Percentiles rank a stretch among this genome's conserved stretches.
Conservation (phyloP, 2,888 invertebrate species). For the Seira ritae region DNA sequence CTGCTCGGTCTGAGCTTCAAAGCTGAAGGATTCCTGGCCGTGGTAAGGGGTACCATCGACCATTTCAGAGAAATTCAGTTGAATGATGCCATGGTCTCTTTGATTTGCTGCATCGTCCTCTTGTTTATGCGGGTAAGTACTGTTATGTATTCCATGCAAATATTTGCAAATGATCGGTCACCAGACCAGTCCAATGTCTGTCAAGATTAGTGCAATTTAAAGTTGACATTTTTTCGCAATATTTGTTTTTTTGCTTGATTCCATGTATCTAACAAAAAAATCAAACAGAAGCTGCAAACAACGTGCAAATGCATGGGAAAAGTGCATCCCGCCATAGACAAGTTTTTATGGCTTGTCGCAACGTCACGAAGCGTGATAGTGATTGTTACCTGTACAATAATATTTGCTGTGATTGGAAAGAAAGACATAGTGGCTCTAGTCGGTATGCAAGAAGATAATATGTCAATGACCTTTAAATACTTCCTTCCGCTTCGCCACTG, state of each 20-base stretch:
- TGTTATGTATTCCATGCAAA: conserved; percentile 32
- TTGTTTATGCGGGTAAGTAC: conserved; percentile 44
- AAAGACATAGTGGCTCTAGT: conserved; percentile 53
- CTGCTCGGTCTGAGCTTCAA: conserved; percentile 85
- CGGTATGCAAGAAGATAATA: conserved; percentile 78
- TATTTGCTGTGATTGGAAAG: conserved; percentile 75
- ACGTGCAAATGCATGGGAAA: conserved; percentile 55
- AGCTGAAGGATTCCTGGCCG: conserved; percentile 86
- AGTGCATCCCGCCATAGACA: conserved; percentile 75
- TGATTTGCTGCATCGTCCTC: conserved; percentile 75
- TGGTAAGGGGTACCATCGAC: conserved; percentile 82
- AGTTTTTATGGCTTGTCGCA: conserved; percentile 83
- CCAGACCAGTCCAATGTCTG: too few species aligned
- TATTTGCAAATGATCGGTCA: background rate
- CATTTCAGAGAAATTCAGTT: conserved; percentile 83
- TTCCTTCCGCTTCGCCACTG: conserved; percentile 80
- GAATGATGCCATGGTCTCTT: conserved; percentile 84
- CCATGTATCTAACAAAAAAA: background rate
- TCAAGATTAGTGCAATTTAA: too few species aligned
- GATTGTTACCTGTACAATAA: conserved; percentile 82
- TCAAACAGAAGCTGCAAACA: conserved; percentile 64
- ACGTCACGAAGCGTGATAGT: conserved; percentile 87
- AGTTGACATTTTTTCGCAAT: too few species aligned
- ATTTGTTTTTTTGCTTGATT: background rate
- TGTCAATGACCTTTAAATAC: conserved; percentile 74